phyloP scores from a whole-genome alignment of 92 coral and sea anemone genomes.

The Actinostola sp. region DNA sequence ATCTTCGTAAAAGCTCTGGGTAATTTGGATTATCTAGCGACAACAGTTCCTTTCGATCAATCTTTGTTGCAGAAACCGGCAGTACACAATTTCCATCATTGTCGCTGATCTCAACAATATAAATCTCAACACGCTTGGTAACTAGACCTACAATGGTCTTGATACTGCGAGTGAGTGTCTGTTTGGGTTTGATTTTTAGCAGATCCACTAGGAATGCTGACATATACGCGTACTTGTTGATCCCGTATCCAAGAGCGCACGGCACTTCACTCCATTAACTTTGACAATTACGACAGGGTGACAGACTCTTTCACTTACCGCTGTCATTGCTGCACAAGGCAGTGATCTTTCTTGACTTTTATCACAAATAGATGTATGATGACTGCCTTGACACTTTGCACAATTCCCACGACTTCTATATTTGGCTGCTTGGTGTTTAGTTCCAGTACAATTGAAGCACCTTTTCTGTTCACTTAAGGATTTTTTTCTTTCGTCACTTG shows the following conservation, averaged over 20 bases:
- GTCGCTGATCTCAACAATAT: too few species aligned
- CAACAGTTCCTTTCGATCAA: too few species aligned
- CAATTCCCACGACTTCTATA: conserved; percentile 47
- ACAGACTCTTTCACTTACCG: conserved; percentile 46
- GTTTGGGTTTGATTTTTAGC: conserved; percentile 27
- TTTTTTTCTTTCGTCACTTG: conserved; percentile 14
- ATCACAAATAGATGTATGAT: conserved; percentile 60
- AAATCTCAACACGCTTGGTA: too few species aligned
- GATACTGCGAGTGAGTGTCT: conserved; percentile 29
- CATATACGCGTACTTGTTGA: conserved; percentile 25
- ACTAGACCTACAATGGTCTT: too few species aligned
- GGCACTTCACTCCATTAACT: conserved; percentile 32
- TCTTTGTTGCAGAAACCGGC: too few species aligned
- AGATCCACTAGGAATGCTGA: conserved; percentile 35
- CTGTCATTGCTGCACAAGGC: conserved; percentile 33
- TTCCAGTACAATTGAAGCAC: conserved; percentile 55
- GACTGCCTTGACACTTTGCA: conserved; percentile 36
- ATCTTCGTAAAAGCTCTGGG: too few species aligned
- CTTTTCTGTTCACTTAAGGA: conserved; percentile 10
- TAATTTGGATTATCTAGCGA: too few species aligned
- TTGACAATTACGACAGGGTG: conserved; percentile 39
- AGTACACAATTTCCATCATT: too few species aligned
- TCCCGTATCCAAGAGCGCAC: conserved; percentile 50
- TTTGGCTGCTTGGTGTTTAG: conserved; percentile 24
- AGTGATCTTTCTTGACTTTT: background rate